These are phyloP conservation scores for Diabrotica undecimpunctata DNA, from an alignment of 1,140 invertebrate genomes.

Conservation along the genomic window DNA sequence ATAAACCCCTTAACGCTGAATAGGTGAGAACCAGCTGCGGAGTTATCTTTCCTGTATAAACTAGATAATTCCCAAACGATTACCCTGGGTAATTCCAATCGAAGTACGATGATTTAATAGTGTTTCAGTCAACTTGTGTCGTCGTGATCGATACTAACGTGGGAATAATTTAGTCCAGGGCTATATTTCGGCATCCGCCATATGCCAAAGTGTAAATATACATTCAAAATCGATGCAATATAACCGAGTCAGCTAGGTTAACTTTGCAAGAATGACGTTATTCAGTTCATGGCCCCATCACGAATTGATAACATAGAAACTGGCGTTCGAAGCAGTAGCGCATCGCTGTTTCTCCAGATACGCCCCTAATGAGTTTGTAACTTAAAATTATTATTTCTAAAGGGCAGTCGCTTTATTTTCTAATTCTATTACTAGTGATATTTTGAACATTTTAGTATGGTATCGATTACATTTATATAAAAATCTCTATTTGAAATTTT, in stretches of 20 bases:
- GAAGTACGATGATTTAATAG: not conserved
- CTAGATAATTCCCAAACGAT: no score
- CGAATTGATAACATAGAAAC: not conserved
- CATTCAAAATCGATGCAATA: not conserved
- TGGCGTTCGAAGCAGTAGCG: not conserved
- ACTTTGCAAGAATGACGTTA: not conserved
- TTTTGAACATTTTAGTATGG: no score
- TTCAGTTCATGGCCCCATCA: not conserved
- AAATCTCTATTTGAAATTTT: no score
- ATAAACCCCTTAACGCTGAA: no score
- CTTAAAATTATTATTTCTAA: no score
- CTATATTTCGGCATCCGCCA: not conserved
- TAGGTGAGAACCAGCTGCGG: no score
- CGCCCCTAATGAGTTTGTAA: no score
- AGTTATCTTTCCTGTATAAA: no score
- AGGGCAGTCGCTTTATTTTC: no score
- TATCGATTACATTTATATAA: no score
- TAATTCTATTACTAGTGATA: no score
- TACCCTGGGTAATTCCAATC: no score
- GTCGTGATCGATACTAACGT: not conserved
- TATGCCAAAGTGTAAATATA: constrained; percentile 3
- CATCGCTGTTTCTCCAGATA: not conserved
- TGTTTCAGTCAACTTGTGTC: not conserved
- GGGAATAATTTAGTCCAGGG: not conserved
- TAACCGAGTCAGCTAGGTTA: not conserved